phyloP scores from a whole-genome alignment of 2,888 invertebrate genomes.

The Drosophila siamana region DNA sequence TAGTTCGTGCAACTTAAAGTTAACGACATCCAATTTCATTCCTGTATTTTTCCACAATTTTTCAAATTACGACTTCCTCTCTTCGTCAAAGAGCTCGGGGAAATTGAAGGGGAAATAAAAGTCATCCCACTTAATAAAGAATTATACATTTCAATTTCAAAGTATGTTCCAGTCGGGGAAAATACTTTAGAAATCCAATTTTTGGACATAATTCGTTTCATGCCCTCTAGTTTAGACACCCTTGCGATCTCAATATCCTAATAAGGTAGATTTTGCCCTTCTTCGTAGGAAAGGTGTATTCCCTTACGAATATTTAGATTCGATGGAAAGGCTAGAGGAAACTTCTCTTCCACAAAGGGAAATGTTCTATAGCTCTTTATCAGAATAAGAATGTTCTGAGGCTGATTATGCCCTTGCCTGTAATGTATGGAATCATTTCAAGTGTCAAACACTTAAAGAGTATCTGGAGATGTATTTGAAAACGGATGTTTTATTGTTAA shows the following conservation, averaged over 20 bases:
- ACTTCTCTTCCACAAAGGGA: not conserved
- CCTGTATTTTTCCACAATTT: constrained; percentile 5
- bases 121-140: constrained; percentile 9
- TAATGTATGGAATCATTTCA: too few species aligned
- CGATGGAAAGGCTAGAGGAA: not conserved
- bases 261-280: not conserved
- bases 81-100: not conserved
- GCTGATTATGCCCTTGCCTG: not conserved
- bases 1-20: not conserved
- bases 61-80: not conserved
- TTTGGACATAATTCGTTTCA: constrained; percentile 6
- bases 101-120: constrained; percentile 1
- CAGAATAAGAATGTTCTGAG: constrained; percentile 1
- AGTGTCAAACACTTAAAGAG: too few species aligned
- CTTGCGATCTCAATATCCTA: constrained; percentile 7
- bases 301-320: constrained; percentile 1
- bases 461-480: too few species aligned
- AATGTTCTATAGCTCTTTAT: not conserved
- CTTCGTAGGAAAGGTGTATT: not conserved
- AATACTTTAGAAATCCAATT: not conserved
- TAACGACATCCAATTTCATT: not conserved
- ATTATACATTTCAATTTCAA: constrained; percentile 5
- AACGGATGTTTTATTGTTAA: too few species aligned
- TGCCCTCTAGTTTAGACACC: not conserved
- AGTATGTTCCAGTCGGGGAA: not conserved